Percentiles rank a stretch among this genome's conserved stretches.
phyloP scores from a whole-genome alignment of 2,113 vertebrate genomes.

The Phrynosoma blainvillii region DNA sequence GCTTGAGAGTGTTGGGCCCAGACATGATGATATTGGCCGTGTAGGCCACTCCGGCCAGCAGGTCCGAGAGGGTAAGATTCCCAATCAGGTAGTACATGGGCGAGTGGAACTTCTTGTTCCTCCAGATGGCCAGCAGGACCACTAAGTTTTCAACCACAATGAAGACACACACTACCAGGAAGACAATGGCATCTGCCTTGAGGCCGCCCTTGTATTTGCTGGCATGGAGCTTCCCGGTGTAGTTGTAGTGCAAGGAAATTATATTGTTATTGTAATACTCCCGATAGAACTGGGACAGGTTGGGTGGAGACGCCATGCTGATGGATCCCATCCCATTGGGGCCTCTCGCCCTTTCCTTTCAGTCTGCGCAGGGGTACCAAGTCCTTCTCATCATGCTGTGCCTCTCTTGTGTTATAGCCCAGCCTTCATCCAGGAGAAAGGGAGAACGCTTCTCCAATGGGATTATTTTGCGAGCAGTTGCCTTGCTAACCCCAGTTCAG shows the following conservation, averaged over 20 bases:
- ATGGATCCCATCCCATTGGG: not conserved
- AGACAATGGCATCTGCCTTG: slow-evolving; percentile 78
- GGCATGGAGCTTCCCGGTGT: slow-evolving; percentile 84
- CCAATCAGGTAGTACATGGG: slow-evolving; percentile 92
- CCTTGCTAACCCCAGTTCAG: no score
- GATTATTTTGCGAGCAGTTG: not conserved
- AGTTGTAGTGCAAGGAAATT: slow-evolving; percentile 87
- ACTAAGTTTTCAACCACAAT: slow-evolving; percentile 88
- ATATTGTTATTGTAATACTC: slow-evolving; percentile 61
- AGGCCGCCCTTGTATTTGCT: slow-evolving; percentile 78
- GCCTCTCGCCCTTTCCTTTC: not conserved
- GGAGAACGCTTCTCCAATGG: not conserved
- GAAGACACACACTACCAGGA: slow-evolving; percentile 85
- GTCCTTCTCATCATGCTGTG: not conserved
- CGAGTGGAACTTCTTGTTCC: slow-evolving; percentile 89
- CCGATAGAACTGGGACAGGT: not conserved
- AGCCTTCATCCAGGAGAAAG: not conserved
- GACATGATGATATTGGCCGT: slow-evolving; percentile 89
- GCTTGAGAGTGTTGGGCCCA: slow-evolving; percentile 81
- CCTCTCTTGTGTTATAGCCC: not conserved
- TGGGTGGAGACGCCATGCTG: not conserved
- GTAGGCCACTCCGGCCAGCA: slow-evolving; percentile 89
- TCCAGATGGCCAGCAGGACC: slow-evolving; percentile 86
- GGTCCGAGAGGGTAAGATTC: slow-evolving; percentile 89
- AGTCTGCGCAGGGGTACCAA: not conserved